Evolutionary conservation across 2,888 invertebrate species (phyloP).

Genomic region (Pseudolycoriella hygida): DNA sequence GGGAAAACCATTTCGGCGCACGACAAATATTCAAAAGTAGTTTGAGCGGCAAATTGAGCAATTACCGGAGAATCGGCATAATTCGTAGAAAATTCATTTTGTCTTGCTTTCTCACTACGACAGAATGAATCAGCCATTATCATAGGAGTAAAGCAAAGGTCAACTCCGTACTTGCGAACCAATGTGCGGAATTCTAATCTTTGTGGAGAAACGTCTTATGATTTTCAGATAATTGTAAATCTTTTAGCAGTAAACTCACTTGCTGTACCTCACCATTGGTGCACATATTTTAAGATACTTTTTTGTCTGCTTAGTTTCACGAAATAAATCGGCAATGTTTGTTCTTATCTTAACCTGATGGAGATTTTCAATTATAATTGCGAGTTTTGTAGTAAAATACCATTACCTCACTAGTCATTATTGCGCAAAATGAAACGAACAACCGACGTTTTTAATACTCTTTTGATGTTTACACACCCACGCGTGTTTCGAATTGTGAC

Average conservation of each 20-base stretch:
- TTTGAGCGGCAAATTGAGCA: constrained; percentile 89
- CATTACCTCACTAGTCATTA: too few species aligned
- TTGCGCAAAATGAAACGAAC: too few species aligned
- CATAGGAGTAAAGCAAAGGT: constrained; percentile 92
- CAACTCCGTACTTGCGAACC: constrained; percentile 64
- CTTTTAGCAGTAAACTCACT: too few species aligned
- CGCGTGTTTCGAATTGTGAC: too few species aligned
- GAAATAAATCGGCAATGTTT: constrained; percentile 47
- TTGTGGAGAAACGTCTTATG: constrained; percentile 27
- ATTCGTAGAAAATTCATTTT: constrained; percentile 63
- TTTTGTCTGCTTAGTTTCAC: constrained; percentile 30
- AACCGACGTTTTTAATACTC: too few species aligned
- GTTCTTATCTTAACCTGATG: constrained; percentile 15
- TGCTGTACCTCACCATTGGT: constrained; percentile 93
- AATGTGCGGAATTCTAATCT: constrained; percentile 61
- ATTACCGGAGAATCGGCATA: constrained; percentile 67
- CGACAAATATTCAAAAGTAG: constrained; percentile 60
- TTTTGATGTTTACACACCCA: too few species aligned
- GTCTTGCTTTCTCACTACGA: constrained; percentile 69
- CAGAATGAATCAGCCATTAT: constrained; percentile 89
- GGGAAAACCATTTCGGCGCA: constrained; percentile 71
- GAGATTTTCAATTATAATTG: too few species aligned
- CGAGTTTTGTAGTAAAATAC: too few species aligned
- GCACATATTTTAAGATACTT: constrained; percentile 65
- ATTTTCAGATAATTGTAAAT: constrained; percentile 33